Evolutionary conservation across 2,113 vertebrate species (phyloP).

Genomic region (Bambusicola thoracicus): DNA sequence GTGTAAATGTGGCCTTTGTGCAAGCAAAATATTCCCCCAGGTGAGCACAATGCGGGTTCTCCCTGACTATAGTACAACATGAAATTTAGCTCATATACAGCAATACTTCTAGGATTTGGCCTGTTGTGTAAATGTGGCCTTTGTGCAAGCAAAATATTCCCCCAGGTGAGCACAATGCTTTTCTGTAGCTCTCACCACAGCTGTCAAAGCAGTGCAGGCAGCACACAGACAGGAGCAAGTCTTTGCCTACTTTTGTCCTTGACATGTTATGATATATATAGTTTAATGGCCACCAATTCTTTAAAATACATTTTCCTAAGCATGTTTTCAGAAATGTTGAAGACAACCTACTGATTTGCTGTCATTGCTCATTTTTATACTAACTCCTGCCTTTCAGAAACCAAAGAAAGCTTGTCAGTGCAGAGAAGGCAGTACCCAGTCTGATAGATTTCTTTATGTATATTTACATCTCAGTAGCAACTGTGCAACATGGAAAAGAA

Average conservation of each 20-base stretch:
- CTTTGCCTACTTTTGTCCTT: neutral
- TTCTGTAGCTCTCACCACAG: neutral
- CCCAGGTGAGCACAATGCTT: accelerated
- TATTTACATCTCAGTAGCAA: neutral
- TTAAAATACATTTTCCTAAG: neutral
- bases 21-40: neutral
- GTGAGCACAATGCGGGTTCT: accelerated
- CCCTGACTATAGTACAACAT: neutral
- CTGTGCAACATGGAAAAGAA: neutral
- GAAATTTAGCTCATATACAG: neutral
- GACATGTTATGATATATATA: neutral
- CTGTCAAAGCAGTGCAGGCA: neutral
- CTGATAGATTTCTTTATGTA: neutral
- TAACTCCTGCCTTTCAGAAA: neutral
- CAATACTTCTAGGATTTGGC: neutral
- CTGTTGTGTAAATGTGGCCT: neutral
- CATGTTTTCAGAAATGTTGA: neutral
- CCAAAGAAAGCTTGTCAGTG: neutral
- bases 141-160: neutral
- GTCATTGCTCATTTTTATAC: neutral
- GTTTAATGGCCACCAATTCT: neutral
- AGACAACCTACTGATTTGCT: neutral
- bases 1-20: neutral
- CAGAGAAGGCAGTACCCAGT: neutral
- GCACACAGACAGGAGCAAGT: neutral